Base-by-base conservation (phyloP, 2,797 vertebrate genomes). In the Dendrocincla fuliginosa region DNA sequence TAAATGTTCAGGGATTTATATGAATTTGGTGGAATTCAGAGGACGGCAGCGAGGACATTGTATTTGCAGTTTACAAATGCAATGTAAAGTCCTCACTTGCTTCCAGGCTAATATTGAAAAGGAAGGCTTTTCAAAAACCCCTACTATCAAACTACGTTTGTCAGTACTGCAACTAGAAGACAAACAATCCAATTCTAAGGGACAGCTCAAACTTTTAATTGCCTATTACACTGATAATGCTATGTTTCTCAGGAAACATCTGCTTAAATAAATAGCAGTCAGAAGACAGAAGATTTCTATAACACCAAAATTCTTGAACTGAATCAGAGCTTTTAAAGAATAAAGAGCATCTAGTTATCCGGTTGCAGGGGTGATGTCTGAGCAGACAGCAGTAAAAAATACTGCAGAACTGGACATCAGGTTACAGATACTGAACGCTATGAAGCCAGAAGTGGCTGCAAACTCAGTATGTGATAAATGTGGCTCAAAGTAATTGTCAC, bases 1-100 rank as follows among this genome's bases (percentile, higher is more conserved):
- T 61, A 85, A 91, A 91, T 50, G 42, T 39, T 80, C 53, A 87
- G 8, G 11, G 11, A 10, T 65, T 77, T 39, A 74, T 39, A 77
- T 52, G 30, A 87, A 60, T 87, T 55, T 79, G 35, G 52, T 87
- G 28, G 46, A 89, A 84, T 69, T 87, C 33, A 69, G 67, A 42
- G 17, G 11, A 75, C 9, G 12, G 20, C 3, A 47, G 32, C 0
- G 0, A 68, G 16, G 9, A 79, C 30, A 55, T 30, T 64, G 76
- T 61, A 71, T 13, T n/a, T 55, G 28, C 17, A 28, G 35, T 82
- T 91, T 44, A 44, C 16, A 65, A 83, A 78, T 9, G 6, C 24
- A 56, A 28, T 16, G 11, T 35, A 85, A 89, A 83, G 27, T 23
- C 23, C 39, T 63, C 56, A 50, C 11, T 46, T 1, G 0, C 27